Conservation (phyloP, 2,888 invertebrate genomes). For the Fragum fragum region DNA sequence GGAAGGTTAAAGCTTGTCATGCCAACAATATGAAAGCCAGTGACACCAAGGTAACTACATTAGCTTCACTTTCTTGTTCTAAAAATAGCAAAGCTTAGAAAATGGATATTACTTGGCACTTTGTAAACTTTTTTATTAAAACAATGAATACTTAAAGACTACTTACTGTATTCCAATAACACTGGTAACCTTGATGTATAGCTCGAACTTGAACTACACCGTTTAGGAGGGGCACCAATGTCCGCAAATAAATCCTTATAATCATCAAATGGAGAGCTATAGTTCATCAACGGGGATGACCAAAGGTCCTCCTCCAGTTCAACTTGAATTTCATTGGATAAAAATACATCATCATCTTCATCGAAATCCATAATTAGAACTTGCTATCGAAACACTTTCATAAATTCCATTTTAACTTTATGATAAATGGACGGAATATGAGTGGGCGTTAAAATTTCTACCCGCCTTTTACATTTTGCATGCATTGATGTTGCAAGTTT, state of each 20-base stretch:
- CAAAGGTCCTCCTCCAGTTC: slow-evolving; percentile 74
- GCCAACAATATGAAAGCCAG: too few species aligned
- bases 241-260: slow-evolving; percentile 82
- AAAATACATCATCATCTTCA: slow-evolving; percentile 67
- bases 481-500: not conserved
- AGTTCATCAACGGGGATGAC: slow-evolving; percentile 82
- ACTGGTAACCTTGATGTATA: slow-evolving; percentile 34
- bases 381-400: not conserved
- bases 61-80: too few species aligned
- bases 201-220: slow-evolving; percentile 18
- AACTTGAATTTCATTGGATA: slow-evolving; percentile 59
- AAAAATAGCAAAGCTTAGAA: too few species aligned
- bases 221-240: slow-evolving; percentile 42
- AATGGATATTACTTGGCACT: too few species aligned
- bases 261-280: slow-evolving; percentile 82
- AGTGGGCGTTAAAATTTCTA: not conserved
- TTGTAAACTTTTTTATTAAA: too few species aligned
- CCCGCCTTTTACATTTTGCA: not conserved
- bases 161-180: slow-evolving; percentile 36
- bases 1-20: too few species aligned
- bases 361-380: slow-evolving; percentile 38
- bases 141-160: too few species aligned
- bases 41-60: too few species aligned
- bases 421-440: not conserved
- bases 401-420: not conserved